A percentile compares a stretch with the other conserved stretches of the same genome.
phyloP scores from a whole-genome alignment of 1,140 invertebrate species.

The Rhynchophorus ferrugineus region DNA sequence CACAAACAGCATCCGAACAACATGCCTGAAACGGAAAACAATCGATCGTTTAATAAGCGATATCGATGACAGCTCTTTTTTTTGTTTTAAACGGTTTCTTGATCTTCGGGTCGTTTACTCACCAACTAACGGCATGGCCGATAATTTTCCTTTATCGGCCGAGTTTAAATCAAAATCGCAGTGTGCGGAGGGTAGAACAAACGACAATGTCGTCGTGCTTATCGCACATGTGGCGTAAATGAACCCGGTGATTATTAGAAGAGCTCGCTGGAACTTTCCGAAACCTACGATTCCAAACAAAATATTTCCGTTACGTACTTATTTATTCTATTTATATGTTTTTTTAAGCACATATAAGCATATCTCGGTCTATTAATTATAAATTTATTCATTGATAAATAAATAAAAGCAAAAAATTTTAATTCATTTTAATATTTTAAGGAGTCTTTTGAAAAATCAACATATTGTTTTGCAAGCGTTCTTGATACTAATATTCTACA shows the following conservation, averaged over 20 bases:
- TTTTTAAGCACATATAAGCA: constrained; percentile 4
- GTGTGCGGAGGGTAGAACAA: constrained; percentile 51
- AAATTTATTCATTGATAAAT: no score
- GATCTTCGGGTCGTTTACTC: no score
- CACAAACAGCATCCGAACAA: constrained; percentile 60
- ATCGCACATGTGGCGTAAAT: constrained; percentile 64
- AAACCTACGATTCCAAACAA: constrained; percentile 44
- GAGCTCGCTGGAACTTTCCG: constrained; percentile 56
- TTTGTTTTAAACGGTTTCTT: no score
- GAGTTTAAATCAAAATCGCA: constrained; percentile 49
- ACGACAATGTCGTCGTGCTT: constrained; percentile 52
- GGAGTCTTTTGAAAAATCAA: no score
- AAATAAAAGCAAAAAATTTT: no score
- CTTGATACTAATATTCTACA: no score
- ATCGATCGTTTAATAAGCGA: not conserved
- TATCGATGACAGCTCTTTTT: not conserved
- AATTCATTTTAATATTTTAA: no score
- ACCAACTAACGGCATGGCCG: constrained; percentile 52
- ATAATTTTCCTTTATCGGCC: constrained; percentile 49
- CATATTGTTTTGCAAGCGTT: no score
- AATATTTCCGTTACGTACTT: no score
- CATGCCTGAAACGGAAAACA: constrained; percentile 50
- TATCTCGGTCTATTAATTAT: no score
- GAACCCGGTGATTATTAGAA: constrained; percentile 54
- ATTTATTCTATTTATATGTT: not conserved